These are phyloP conservation scores for Alviniconcha strummeri DNA, from an alignment of 2,888 invertebrate genomes.

Conservation along the genomic window DNA sequence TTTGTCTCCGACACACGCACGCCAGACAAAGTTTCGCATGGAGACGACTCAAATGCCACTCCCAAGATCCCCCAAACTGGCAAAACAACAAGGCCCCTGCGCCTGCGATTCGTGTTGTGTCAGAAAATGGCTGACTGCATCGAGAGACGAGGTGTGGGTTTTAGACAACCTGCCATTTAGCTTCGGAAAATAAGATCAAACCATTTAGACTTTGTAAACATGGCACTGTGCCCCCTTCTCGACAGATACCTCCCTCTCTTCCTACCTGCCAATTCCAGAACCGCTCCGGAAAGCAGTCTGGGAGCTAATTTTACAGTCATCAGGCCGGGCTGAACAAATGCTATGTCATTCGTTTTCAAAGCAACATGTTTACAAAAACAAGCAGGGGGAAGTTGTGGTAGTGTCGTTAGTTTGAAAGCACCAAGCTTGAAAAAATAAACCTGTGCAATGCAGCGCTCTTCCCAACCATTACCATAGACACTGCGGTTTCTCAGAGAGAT, in stretches of 20 bases:
- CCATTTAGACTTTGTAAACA: slow-evolving; percentile 18
- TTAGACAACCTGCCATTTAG: slow-evolving; percentile 14
- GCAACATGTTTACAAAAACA: neutral
- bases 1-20: too few species aligned
- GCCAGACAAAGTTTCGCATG: too few species aligned
- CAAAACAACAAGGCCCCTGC: neutral
- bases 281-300: neutral
- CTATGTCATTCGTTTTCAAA: slow-evolving; percentile 12
- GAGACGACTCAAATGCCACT: too few species aligned
- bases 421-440: slow-evolving; percentile 7
- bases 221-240: neutral
- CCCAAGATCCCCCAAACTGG: too few species aligned
- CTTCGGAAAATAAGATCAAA: slow-evolving; percentile 9
- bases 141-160: neutral
- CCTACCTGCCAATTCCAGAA: neutral
- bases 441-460: slow-evolving; percentile 5
- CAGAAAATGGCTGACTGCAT: slow-evolving; percentile 15
- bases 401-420: slow-evolving; percentile 12
- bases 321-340: slow-evolving; percentile 5
- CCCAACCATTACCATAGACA: neutral
- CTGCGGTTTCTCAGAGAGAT: neutral
- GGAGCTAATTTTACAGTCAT: neutral
- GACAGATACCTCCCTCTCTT: neutral
- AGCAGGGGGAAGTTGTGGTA: neutral
- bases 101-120: slow-evolving; percentile 10